Evolutionary conservation across 2,888 invertebrate genomes (phyloP).

Genomic region (Schizotus pectinicornis): DNA sequence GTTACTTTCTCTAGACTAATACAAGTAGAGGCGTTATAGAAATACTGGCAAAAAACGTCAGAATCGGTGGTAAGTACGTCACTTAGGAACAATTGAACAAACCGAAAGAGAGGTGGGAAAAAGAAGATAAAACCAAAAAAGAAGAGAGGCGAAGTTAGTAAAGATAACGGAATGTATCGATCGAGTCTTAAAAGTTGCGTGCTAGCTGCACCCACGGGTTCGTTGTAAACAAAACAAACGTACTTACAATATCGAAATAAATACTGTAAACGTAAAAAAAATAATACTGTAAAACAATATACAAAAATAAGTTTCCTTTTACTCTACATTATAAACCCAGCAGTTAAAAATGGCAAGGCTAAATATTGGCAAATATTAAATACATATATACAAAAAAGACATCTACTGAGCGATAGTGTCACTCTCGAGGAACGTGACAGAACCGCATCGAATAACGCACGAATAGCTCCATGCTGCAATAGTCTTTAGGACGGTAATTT

Average conservation of each 20-base stretch:
- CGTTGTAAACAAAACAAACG: conserved; percentile 39
- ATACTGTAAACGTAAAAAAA: conserved; percentile 44
- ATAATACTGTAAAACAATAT: conserved; percentile 51
- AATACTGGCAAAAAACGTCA: conserved; percentile 49
- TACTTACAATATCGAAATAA: conserved; percentile 39
- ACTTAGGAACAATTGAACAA: conserved; percentile 44
- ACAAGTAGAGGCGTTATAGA: conserved; percentile 45
- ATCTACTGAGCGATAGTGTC: conserved; percentile 39
- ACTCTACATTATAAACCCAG: conserved; percentile 24
- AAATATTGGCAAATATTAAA: conserved; percentile 47
- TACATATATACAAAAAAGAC: conserved; percentile 50
- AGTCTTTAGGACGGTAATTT: conserved; percentile 41
- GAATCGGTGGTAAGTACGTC: conserved; percentile 44
- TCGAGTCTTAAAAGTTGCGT: conserved; percentile 9
- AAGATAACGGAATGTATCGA: neutral
- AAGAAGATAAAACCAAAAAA: conserved; percentile 28
- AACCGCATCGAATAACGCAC: neutral
- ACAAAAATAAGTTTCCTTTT: conserved; percentile 43
- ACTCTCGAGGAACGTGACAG: too few relatives aligned
- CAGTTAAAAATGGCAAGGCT: conserved; percentile 44
- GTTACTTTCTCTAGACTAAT: conserved; percentile 36
- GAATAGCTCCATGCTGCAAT: too few relatives aligned
- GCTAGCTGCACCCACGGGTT: conserved; percentile 11
- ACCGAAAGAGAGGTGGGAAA: conserved; percentile 22
- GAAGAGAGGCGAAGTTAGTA: conserved; percentile 7